phyloP scores from a whole-genome alignment of 1,140 invertebrate species.

The Drosophila mojavensis region DNA sequence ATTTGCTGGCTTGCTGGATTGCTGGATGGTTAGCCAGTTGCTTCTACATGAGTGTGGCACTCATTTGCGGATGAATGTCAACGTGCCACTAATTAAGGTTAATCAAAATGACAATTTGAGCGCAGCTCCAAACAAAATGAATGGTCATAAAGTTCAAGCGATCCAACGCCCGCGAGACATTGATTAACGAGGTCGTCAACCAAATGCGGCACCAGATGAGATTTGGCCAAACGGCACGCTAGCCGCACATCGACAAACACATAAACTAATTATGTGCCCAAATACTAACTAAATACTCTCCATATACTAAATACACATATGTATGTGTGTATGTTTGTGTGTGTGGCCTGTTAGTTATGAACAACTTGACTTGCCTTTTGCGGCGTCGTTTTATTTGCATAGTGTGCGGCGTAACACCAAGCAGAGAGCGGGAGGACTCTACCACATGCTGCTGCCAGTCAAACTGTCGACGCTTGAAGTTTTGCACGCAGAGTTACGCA shows the following conservation, averaged over 20 bases:
- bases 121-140: slow-evolving; percentile 31
- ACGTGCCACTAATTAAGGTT: slow-evolving; percentile 75
- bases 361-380: slow-evolving; percentile 31
- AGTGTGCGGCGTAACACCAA: not conserved
- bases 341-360: slow-evolving; percentile 6
- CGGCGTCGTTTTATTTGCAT: slow-evolving; percentile 20
- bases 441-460: slow-evolving; percentile 52
- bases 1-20: not conserved
- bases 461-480: slow-evolving; percentile 46
- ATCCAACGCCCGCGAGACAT: slow-evolving; percentile 27
- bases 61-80: slow-evolving; percentile 60
- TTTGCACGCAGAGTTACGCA: slow-evolving; percentile 32
- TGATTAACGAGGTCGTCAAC: slow-evolving; percentile 66
- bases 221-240: slow-evolving; percentile 33
- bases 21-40: not conserved
- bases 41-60: slow-evolving; percentile 11
- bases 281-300: slow-evolving; percentile 5
- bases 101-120: slow-evolving; percentile 70
- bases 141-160: slow-evolving; percentile 44
- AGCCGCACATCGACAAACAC: not conserved
- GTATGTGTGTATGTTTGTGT: not conserved
- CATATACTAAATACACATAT: slow-evolving; percentile 3
- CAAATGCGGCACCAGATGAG: slow-evolving; percentile 29
- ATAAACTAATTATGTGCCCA: slow-evolving; percentile 40
- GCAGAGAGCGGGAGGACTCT: slow-evolving; percentile 9